A percentile compares a stretch with the other conserved stretches of the same genome.
Evolutionary conservation across 2,888 invertebrate species (phyloP).

Genomic region (Achlya flavicornis): DNA sequence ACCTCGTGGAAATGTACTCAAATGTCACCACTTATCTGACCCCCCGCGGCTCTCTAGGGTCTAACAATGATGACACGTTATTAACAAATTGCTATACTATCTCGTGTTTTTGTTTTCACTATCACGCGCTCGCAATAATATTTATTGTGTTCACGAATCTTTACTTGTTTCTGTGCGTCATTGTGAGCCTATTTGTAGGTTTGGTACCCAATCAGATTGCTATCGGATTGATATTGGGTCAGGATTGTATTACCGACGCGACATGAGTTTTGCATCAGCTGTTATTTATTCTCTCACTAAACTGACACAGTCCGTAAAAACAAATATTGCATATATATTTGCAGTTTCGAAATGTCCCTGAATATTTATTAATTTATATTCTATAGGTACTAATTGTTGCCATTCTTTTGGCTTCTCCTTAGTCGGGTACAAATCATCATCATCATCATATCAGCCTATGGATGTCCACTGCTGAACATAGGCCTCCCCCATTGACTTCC

Average conservation of each 20-base stretch:
- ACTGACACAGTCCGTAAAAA: no score
- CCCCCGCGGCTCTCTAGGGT: conserved; percentile 58
- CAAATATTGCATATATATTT: no score
- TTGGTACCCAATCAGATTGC: conserved; percentile 8
- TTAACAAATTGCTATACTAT: conserved; percentile 51
- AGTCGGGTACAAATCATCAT: no score
- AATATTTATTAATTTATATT: no score
- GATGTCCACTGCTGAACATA: no score
- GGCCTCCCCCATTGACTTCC: no score
- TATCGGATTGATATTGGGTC: neutral
- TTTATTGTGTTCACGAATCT: conserved; percentile 25
- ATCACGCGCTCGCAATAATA: conserved; percentile 34
- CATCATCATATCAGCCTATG: no score
- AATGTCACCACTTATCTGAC: conserved; percentile 70
- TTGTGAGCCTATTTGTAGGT: neutral
- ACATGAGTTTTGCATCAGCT: neutral
- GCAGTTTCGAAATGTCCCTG: no score
- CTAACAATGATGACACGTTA: conserved; percentile 60
- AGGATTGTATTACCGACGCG: neutral
- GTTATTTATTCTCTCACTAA: neutral
- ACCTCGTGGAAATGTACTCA: conserved; percentile 72
- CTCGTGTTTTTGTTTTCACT: conserved; percentile 28
- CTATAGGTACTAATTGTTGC: no score
- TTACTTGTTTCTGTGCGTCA: conserved; percentile 43
- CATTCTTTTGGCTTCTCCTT: no score